A percentile compares a stretch with the other conserved stretches of the same genome.
These are phyloP conservation scores for Sylvia atricapilla DNA, from an alignment of 2,113 vertebrate genomes.

Conservation along the genomic window DNA sequence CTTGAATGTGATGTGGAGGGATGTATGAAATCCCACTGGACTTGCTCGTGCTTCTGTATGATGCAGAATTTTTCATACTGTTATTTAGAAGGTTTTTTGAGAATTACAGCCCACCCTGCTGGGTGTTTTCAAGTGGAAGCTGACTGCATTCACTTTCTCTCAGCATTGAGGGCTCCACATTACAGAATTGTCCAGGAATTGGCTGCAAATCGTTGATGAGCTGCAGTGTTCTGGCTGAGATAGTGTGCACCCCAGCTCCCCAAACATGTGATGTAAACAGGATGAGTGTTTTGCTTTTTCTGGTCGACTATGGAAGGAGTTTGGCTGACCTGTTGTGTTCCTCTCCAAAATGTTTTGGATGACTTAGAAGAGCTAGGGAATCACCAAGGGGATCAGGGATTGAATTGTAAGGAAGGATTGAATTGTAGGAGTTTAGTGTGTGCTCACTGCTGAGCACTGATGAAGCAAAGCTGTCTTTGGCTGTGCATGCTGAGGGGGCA, in stretches of 20 bases:
- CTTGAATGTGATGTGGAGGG: neutral
- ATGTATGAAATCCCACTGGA: neutral
- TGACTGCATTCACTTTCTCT: neutral
- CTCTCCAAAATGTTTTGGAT: neutral
- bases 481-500: neutral
- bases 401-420: neutral
- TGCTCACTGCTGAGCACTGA: neutral
- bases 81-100: neutral
- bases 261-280: neutral
- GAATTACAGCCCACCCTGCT: neutral
- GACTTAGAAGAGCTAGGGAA: neutral
- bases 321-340: neutral
- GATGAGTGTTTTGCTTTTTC: neutral
- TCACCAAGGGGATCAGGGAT: neutral
- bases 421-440: neutral
- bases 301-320: neutral
- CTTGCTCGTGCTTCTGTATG: neutral
- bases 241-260: neutral
- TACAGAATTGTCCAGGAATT: neutral
- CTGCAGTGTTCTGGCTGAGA: neutral
- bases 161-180: neutral
- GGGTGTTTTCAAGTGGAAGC: neutral
- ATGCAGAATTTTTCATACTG: neutral
- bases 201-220: rapidly evolving
- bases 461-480: neutral